These are phyloP conservation scores for Gymnorhina tibicen DNA, from an alignment of 2,113 vertebrate genomes.

Conservation along the genomic window DNA sequence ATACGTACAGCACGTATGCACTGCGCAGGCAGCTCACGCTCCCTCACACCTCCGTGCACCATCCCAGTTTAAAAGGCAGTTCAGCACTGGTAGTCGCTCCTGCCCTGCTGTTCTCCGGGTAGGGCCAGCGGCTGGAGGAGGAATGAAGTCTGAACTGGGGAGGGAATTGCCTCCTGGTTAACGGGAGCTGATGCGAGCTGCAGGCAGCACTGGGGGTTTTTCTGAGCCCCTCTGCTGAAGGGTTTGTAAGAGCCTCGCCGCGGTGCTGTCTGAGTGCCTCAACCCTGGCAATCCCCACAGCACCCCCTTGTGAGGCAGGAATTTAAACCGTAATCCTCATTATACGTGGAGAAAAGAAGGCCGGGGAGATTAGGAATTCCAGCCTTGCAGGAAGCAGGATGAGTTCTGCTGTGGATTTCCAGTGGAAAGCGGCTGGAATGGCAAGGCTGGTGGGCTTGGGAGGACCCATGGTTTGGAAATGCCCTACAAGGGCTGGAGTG, in stretches of 20 bases:
- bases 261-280: not conserved
- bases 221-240: not conserved
- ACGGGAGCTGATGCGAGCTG: not conserved
- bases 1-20: accelerated
- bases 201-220: not conserved
- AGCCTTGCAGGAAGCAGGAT: not conserved
- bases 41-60: not conserved
- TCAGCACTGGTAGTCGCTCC: not conserved
- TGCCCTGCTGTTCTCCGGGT: not conserved
- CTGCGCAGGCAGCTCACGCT: not conserved
- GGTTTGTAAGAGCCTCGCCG: not conserved
- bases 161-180: not conserved
- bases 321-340: constrained; percentile 47
- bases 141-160: not conserved
- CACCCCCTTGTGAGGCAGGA: constrained; percentile 38
- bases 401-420: not conserved
- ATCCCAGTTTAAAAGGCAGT: not conserved
- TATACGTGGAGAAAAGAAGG: not conserved
- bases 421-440: not conserved
- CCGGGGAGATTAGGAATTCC: constrained; percentile 1
- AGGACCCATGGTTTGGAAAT: not conserved
- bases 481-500: not conserved
- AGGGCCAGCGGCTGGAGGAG: not conserved
- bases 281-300: constrained; percentile 7
- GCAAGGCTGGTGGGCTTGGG: not conserved